Percentiles rank a stretch among this genome's conserved stretches.
phyloP scores from a whole-genome alignment of 2,113 vertebrate species.

The Lepidothrix coronata region DNA sequence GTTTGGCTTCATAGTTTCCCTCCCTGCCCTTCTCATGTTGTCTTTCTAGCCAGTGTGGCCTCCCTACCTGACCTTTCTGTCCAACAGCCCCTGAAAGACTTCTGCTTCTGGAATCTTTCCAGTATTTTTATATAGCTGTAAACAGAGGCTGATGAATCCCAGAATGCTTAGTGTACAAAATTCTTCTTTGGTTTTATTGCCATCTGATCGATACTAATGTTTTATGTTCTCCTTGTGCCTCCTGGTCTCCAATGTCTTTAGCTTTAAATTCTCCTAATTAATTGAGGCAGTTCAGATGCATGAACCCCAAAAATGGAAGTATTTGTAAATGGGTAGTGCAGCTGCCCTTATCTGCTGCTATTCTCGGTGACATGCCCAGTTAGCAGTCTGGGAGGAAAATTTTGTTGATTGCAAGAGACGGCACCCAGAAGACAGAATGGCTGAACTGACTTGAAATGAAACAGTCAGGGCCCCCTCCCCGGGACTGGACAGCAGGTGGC shows the following conservation, averaged over 20 bases:
- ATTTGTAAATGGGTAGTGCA: background rate
- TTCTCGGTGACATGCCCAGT: background rate
- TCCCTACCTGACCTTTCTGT: background rate
- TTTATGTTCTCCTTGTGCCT: background rate
- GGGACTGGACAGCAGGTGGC: constrained; percentile 76
- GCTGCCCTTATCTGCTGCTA: background rate
- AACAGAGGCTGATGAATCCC: background rate
- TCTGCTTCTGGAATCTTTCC: background rate
- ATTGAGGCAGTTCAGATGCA: background rate
- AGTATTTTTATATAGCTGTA: background rate
- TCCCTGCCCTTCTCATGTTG: background rate
- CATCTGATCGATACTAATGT: background rate
- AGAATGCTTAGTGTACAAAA: background rate
- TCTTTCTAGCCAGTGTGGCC: background rate
- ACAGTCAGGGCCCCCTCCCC: background rate
- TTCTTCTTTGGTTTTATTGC: background rate
- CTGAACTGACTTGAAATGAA: background rate
- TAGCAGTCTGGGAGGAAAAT: background rate
- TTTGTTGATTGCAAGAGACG: background rate
- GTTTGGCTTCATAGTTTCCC: background rate
- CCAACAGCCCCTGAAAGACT: background rate
- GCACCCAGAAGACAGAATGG: background rate
- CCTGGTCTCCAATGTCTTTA: background rate
- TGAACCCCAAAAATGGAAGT: background rate
- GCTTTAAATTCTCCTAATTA: background rate